A percentile compares a stretch with the other conserved stretches of the same genome.
Evolutionary conservation across 1,140 invertebrate genomes (phyloP).

Genomic region (Bombus pyrosoma): DNA sequence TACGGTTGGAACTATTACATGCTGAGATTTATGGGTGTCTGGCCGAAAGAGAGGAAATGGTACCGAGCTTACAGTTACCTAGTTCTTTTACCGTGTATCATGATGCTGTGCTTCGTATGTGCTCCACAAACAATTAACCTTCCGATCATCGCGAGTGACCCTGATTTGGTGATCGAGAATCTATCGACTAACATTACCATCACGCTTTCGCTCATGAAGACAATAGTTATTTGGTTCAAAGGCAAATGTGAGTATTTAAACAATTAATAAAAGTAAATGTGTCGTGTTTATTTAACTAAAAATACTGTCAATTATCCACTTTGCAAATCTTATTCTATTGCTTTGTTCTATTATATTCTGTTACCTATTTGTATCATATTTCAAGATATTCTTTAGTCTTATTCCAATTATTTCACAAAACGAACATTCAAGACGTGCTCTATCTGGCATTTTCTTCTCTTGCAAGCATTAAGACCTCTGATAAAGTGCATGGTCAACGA

Average conservation of each 20-base stretch:
- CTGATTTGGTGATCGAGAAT: constrained; percentile 55
- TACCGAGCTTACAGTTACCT: constrained; percentile 30
- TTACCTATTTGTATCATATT: no score
- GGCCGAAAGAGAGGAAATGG: constrained; percentile 48
- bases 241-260: constrained; percentile 47
- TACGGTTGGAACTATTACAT: constrained; percentile 52
- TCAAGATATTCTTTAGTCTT: neutral
- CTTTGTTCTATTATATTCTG: no score
- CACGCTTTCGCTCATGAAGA: constrained; percentile 41
- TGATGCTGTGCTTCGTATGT: constrained; percentile 33
- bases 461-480: constrained; percentile 49
- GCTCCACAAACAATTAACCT: constrained; percentile 31
- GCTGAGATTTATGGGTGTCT: constrained; percentile 50
- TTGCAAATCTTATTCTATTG: no score
- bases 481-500: constrained; percentile 52
- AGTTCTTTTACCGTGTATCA: constrained; percentile 10
- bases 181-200: constrained; percentile 54
- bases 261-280: neutral
- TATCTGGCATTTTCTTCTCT: neutral
- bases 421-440: no score
- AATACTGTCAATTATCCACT: no score
- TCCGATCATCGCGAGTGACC: constrained; percentile 18
- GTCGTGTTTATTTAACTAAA: no score
- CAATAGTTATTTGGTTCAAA: constrained; percentile 42
- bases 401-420: neutral